Evolutionary conservation across 2,797 vertebrate genomes (phyloP).

Genomic region (Neosilurus mollespiculum): DNA sequence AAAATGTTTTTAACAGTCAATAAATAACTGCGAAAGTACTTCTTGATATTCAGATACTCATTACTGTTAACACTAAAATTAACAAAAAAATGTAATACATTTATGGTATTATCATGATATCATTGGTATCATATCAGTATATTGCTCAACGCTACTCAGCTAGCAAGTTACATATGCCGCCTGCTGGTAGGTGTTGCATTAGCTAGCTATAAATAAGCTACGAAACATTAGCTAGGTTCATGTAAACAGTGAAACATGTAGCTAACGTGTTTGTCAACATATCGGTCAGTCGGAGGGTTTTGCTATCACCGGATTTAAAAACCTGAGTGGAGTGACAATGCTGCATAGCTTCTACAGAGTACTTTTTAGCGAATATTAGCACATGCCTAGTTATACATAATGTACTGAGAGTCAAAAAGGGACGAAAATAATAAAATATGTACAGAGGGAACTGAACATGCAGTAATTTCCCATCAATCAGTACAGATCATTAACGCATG

Average conservation of each 20-base stretch:
- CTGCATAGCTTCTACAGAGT: not conserved
- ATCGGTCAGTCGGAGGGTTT: not conserved
- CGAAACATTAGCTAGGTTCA: not conserved
- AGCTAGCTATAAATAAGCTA: not conserved
- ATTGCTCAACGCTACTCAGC: not conserved
- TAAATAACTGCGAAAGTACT: not conserved
- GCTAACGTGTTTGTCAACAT: not conserved
- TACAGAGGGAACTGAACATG: not conserved
- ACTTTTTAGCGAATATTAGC: not conserved
- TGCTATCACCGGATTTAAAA: not conserved
- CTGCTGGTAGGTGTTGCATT: not conserved
- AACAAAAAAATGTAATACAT: not conserved
- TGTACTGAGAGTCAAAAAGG: not conserved
- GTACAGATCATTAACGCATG: not conserved
- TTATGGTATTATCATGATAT: not conserved
- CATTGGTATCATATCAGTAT: not conserved
- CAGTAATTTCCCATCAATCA: not conserved
- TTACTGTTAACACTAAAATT: not conserved
- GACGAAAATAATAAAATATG: not conserved
- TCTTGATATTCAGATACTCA: not conserved
- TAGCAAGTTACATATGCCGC: not conserved
- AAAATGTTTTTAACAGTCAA: not conserved
- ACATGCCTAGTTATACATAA: conserved; percentile 16
- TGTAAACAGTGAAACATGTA: not conserved
- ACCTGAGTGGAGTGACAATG: not conserved